Conservation (phyloP, 2,113 vertebrate species). For the Lepidothrix coronata region DNA sequence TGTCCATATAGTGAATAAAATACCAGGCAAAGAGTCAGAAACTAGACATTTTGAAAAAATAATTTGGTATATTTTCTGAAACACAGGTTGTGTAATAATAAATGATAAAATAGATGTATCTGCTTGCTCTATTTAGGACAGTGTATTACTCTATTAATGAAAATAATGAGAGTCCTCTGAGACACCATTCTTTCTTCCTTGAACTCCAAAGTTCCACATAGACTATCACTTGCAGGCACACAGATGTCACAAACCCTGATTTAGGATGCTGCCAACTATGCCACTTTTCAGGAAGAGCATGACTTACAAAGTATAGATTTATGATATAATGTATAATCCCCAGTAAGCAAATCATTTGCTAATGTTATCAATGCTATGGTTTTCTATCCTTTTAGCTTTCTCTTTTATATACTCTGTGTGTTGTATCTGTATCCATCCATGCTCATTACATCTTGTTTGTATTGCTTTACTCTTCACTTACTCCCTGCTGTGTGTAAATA, state of each 20-base stretch:
- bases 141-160: not conserved
- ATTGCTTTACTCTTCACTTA: not conserved
- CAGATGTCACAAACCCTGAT: not conserved
- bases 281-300: not conserved
- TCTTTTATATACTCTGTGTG: too few species aligned
- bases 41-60: not conserved
- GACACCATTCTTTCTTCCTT: not conserved
- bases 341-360: not conserved
- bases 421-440: not conserved
- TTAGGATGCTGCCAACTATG: not conserved
- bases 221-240: not conserved
- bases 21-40: not conserved
- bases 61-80: not conserved
- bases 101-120: not conserved
- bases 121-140: not conserved
- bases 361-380: not conserved
- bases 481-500: not conserved
- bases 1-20: not conserved
- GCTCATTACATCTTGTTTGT: not conserved
- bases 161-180: not conserved
- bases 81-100: not conserved
- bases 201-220: not conserved
- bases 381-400: not conserved
- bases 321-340: not conserved
- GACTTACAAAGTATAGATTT: not conserved